Conservation (phyloP, 64 coral and sea anemone genomes). For the Pocillopora damicornis region DNA sequence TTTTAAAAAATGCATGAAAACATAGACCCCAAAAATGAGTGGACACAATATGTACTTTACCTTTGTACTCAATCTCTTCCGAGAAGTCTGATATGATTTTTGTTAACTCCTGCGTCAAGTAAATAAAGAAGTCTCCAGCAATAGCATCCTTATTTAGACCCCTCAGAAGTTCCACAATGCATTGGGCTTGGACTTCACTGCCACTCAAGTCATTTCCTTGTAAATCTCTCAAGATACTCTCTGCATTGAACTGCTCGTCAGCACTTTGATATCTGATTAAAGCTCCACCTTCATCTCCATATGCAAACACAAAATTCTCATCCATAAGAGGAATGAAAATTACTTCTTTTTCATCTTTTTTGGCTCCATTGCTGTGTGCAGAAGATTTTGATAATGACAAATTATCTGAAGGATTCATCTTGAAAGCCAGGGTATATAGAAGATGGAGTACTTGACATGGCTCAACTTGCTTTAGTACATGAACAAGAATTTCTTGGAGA, state of each 20-base stretch:
- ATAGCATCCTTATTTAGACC: conserved; percentile 45
- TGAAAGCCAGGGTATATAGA: conserved; percentile 69
- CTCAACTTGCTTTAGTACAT: conserved; percentile 70
- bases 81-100: conserved; percentile 46
- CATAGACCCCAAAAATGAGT: background rate
- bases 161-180: conserved; percentile 67
- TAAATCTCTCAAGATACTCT: conserved; percentile 29
- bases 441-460: conserved; percentile 27
- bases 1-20: no score
- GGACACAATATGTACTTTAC: background rate
- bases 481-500: conserved; percentile 71
- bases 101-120: conserved; percentile 74
- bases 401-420: conserved; percentile 16
- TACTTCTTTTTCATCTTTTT: background rate
- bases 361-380: background rate
- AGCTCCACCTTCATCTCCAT: conserved; percentile 77
- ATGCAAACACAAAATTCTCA: conserved; percentile 49
- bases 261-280: conserved; percentile 27
- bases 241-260: background rate
- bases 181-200: conserved; percentile 63
- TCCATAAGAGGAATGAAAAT: conserved; percentile 19
- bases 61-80: conserved; percentile 18
- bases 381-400: conserved; percentile 13
- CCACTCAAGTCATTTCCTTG: conserved; percentile 16
- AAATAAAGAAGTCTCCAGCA: conserved; percentile 84